Conservation (phyloP, 1,140 invertebrate species). For the Drosophila trapezifrons region DNA sequence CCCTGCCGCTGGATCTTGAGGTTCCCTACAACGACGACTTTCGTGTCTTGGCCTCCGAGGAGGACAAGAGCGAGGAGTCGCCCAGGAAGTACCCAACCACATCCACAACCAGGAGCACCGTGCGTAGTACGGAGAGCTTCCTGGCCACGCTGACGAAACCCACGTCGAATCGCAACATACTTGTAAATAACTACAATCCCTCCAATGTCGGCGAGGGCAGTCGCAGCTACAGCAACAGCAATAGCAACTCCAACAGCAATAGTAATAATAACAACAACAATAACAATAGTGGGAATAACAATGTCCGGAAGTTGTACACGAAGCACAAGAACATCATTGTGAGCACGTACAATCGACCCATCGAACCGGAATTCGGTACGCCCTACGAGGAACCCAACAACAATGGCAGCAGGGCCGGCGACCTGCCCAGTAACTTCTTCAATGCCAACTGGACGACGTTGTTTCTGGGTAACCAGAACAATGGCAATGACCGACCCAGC, state of each 20-base stretch:
- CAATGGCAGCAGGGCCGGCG: constrained; percentile 74
- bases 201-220: constrained; percentile 71
- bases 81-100: constrained; percentile 36
- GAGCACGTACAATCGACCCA: constrained; percentile 80
- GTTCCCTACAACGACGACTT: constrained; percentile 87
- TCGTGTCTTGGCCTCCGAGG: constrained; percentile 82
- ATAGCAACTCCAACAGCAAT: constrained; percentile 49
- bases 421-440: constrained; percentile 81
- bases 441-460: constrained; percentile 84
- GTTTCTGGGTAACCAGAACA: constrained; percentile 62
- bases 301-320: constrained; percentile 76
- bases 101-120: constrained; percentile 54
- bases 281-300: constrained; percentile 51
- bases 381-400: constrained; percentile 71
- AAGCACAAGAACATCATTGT: constrained; percentile 83
- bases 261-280: constrained; percentile 56
- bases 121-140: constrained; percentile 72
- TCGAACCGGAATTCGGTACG: constrained; percentile 71
- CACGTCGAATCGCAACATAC: constrained; percentile 81
- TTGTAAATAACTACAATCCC: constrained; percentile 84
- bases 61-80: constrained; percentile 61
- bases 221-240: constrained; percentile 67
- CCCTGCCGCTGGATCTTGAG: constrained; percentile 87
- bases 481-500: constrained; percentile 85
- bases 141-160: constrained; percentile 71